Percentiles rank a stretch among this genome's conserved stretches.
Evolutionary conservation across 2,113 vertebrate species (phyloP).

Genomic region (Larimichthys crocea): DNA sequence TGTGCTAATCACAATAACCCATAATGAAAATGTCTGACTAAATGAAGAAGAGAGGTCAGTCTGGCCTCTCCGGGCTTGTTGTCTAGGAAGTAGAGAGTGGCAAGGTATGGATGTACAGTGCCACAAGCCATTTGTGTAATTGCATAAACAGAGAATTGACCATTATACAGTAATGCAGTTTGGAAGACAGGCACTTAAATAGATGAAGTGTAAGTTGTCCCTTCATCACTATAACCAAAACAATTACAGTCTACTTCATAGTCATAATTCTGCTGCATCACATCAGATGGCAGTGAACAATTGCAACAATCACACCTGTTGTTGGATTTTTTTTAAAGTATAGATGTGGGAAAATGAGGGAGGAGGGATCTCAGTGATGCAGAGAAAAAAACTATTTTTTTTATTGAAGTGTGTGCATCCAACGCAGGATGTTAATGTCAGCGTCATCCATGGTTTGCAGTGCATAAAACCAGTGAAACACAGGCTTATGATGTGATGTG

Average conservation of each 20-base stretch:
- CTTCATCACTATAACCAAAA: background rate
- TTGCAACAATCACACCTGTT: background rate
- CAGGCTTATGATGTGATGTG: background rate
- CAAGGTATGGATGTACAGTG: background rate
- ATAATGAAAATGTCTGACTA: background rate
- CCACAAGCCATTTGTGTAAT: conserved; percentile 25
- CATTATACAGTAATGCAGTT: background rate
- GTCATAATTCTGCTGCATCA: background rate
- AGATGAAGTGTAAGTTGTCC: background rate
- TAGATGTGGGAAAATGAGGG: background rate
- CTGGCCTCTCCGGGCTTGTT: background rate
- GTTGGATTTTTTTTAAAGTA: background rate
- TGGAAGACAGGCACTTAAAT: background rate
- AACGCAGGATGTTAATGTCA: background rate
- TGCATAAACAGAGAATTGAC: conserved; percentile 3
- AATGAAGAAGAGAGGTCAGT: conserved; percentile 7
- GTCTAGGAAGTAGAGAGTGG: background rate
- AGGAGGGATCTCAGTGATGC: background rate
- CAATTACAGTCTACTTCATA: background rate
- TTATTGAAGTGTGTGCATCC: background rate
- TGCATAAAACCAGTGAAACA: background rate
- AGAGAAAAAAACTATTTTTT: background rate
- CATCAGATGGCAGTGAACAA: background rate
- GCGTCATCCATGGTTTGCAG: background rate
- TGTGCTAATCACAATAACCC: conserved; percentile 4